These are phyloP conservation scores for Petrocephalus schoutedeni DNA, from an alignment of 2,797 vertebrate species.

Conservation along the genomic window DNA sequence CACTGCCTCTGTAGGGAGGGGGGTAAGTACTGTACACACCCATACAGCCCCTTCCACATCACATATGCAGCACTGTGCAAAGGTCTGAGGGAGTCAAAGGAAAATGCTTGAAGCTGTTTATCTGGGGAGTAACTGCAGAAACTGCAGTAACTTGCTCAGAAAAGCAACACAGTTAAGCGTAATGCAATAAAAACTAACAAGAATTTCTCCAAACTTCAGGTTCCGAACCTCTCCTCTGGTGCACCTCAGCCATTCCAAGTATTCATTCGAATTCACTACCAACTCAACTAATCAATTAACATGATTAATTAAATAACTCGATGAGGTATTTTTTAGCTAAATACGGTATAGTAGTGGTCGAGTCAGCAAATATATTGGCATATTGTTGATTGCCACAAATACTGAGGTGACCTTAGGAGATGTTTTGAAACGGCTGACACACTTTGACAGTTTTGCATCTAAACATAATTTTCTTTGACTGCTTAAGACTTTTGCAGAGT, in stretches of 20 bases:
- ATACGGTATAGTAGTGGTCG: not conserved
- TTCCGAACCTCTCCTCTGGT: not conserved
- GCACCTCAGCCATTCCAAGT: not conserved
- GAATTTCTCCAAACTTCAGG: not conserved
- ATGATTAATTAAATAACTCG: not conserved
- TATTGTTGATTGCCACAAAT: not conserved
- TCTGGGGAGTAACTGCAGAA: too few species aligned
- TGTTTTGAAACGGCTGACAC: not conserved
- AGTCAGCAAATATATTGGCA: not conserved
- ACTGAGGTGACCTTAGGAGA: not conserved
- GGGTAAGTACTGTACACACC: not conserved
- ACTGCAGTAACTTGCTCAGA: not conserved
- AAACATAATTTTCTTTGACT: not conserved
- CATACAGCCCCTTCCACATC: not conserved
- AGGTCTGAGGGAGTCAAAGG: not conserved
- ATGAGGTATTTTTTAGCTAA: not conserved
- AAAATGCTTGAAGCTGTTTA: too few species aligned
- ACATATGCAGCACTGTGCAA: not conserved
- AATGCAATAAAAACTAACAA: not conserved
- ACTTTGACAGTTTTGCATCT: not conserved
- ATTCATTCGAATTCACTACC: not conserved
- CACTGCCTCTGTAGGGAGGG: slow-evolving; percentile 76
- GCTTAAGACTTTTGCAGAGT: not conserved
- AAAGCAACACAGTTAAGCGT: not conserved
- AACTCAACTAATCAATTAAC: not conserved